Percentiles rank a stretch among this genome's conserved stretches.
Conservation (phyloP, 2,797 vertebrate species). For the Chelon auratus region DNA sequence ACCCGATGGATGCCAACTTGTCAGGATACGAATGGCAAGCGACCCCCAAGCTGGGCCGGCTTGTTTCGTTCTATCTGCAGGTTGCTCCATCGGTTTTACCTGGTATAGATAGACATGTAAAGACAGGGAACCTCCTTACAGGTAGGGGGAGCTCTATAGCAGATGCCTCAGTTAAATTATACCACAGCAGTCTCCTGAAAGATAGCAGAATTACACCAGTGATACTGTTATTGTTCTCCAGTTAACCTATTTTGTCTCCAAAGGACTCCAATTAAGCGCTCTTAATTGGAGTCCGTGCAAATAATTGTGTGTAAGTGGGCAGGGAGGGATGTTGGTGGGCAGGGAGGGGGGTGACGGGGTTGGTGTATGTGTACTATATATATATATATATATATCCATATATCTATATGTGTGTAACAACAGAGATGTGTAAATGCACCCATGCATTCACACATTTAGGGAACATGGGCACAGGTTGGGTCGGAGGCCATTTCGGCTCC, state of each 20-base stretch:
- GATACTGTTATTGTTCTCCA: conserved; percentile 78
- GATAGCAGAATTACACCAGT: conserved; percentile 71
- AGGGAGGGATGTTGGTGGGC: conserved; percentile 36
- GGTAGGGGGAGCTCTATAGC: conserved; percentile 87
- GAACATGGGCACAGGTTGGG: conserved; percentile 84
- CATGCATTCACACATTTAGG: conserved; percentile 85
- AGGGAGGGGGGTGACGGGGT: conserved; percentile 15
- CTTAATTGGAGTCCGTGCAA: conserved; percentile 82
- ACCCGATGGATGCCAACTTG: conserved; percentile 71
- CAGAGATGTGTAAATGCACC: conserved; percentile 81
- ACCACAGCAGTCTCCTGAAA: conserved; percentile 74
- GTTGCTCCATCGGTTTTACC: conserved; percentile 80
- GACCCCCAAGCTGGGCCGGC: conserved; percentile 29
- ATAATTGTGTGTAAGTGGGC: conserved; percentile 70
- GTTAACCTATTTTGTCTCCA: conserved; percentile 76
- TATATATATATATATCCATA: conserved; percentile 55
- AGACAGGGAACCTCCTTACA: conserved; percentile 80
- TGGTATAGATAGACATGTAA: conserved; percentile 69
- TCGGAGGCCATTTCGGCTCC: conserved; percentile 73
- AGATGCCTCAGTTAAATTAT: conserved; percentile 60
- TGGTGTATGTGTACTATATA: conserved; percentile 70
- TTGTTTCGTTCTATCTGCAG: conserved; percentile 72
- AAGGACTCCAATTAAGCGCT: conserved; percentile 80
- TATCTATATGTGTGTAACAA: conserved; percentile 76
- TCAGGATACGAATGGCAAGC: conserved; percentile 68